Evolutionary conservation across 2,888 invertebrate genomes (phyloP), one percentile per base, ranked within the genome.

Genomic region (Coecobrya sp.): DNA sequence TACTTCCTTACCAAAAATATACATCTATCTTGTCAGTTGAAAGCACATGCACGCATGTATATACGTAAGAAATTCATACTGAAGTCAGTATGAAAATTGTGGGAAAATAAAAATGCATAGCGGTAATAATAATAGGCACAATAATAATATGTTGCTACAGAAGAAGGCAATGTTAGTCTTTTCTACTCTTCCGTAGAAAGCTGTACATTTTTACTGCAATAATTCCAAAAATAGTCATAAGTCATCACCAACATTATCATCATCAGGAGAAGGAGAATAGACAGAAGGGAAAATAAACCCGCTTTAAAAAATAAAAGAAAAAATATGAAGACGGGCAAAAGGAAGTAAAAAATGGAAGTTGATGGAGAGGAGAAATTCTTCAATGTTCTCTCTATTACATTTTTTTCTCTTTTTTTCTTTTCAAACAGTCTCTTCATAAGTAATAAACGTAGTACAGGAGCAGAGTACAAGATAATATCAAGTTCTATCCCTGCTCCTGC

Each of bases 361-460:
- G 86, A 86, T 86, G 86, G 86, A 82, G 76, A 81, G 68, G 52
- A 82, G 70, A 87, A 85, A 86, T 91, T 91, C 73, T 62, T 90
- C 73, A 90, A 90, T 85, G 89, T 45, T 79, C 36, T 22, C 76
- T 87, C 87, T 87, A 59, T 45, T 76, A 36, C 59, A 22, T 22
- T 55, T 59, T 76, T 68, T 30, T 45, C 68, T 59, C 30, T 25
- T 30, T 85, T 45, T 10, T 36, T 87, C 70, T 84, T 62, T 70
- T 76, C 19, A n/a, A n/a, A n/a, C n/a, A 11, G 42, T 59, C 30
- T 70, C 0, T 42, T 70, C 4, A 68, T 68, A 30, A 30, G 5
- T 68, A 68, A 5, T 27, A 30, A 10, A 7, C 25, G 25, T 13
- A 30, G 68, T 25, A 62, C 68, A 27, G 19, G 8, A 62, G 62